phyloP scores from a whole-genome alignment of 2,797 vertebrate genomes.

The Liasis olivaceus region DNA sequence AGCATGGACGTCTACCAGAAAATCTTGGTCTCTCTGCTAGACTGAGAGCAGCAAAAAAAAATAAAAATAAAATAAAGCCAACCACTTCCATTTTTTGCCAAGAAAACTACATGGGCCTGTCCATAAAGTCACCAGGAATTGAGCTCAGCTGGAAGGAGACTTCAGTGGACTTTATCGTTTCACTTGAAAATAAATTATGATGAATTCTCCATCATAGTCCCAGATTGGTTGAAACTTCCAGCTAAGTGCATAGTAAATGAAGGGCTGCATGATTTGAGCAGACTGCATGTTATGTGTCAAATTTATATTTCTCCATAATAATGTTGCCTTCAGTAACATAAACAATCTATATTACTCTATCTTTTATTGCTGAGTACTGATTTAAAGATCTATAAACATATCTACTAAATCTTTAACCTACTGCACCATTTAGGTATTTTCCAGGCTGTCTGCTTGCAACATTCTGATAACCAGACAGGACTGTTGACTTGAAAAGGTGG shows the following conservation, averaged over 20 bases:
- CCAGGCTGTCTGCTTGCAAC: not conserved
- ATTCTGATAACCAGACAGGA: not conserved
- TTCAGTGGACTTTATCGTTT: not conserved
- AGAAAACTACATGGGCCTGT: not conserved
- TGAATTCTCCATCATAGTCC: too few relatives aligned
- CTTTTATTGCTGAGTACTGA: not conserved
- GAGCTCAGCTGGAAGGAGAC: not conserved
- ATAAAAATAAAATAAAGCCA: not conserved
- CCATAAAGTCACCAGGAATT: not conserved
- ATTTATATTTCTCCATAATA: not conserved
- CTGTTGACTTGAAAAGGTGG: not conserved
- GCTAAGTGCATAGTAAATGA: not conserved
- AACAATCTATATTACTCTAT: not conserved
- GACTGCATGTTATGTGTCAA: not conserved
- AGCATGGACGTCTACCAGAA: not conserved
- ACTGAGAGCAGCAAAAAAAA: not conserved
- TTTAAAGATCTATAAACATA: constrained; percentile 1
- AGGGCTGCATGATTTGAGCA: not conserved
- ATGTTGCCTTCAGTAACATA: not conserved
- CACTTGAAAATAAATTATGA: too few relatives aligned
- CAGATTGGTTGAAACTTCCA: not conserved
- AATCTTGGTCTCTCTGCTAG: not conserved
- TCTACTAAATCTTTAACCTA: not conserved
- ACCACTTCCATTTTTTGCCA: not conserved
- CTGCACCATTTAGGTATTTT: not conserved